Percentiles rank a stretch among this genome's conserved stretches.
Conservation (phyloP, 2,888 invertebrate genomes). For the Nezara viridula region DNA sequence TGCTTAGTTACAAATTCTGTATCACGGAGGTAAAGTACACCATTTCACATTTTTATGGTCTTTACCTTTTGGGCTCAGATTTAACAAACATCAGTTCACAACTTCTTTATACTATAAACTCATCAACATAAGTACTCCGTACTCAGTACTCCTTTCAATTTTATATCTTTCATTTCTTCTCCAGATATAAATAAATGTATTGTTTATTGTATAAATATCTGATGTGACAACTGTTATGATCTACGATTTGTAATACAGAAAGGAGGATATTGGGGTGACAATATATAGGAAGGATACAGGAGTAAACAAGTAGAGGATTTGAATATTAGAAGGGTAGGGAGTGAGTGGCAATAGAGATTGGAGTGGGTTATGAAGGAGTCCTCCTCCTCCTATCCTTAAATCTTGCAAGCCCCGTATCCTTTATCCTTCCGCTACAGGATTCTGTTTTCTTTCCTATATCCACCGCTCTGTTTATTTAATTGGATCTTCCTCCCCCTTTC, state of each 20-base stretch:
- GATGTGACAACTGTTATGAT: background rate
- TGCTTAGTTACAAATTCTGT: no score
- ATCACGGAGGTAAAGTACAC: no score
- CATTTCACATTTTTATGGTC: no score
- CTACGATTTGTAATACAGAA: background rate
- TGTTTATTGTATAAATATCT: background rate
- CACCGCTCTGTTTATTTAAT: constrained; percentile 31
- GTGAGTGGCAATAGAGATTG: background rate
- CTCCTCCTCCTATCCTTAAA: background rate
- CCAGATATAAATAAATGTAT: background rate
- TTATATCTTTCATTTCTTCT: background rate
- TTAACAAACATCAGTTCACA: no score
- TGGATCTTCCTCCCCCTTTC: background rate
- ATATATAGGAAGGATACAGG: constrained; percentile 27
- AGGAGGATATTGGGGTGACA: background rate
- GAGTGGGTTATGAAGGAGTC: constrained; percentile 13
- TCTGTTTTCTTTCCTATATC: constrained; percentile 6
- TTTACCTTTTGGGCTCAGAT: no score
- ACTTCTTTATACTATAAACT: no score
- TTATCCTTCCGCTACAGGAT: background rate
- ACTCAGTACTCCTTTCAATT: no score
- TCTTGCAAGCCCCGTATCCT: background rate
- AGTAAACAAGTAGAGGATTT: constrained; percentile 37
- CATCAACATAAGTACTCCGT: no score
- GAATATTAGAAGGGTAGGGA: constrained; percentile 12